Conservation (phyloP, 2,797 vertebrate genomes). For the Phyllotis vaccarum region DNA sequence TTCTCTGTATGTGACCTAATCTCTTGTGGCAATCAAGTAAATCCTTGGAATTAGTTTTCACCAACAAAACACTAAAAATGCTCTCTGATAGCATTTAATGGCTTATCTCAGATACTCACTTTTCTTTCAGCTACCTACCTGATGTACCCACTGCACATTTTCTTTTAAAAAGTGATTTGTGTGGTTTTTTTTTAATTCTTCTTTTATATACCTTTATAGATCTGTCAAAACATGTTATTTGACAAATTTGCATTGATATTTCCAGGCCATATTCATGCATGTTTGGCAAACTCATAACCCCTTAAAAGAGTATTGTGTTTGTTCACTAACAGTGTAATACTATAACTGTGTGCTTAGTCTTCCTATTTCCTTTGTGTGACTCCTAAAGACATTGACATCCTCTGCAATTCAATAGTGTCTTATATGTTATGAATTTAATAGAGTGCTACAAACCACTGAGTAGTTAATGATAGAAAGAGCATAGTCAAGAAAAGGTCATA, state of each 20-base stretch:
- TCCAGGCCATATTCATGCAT: neutral
- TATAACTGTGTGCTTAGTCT: neutral
- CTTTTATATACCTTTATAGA: neutral
- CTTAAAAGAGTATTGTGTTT: neutral
- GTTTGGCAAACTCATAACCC: neutral
- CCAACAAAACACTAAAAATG: neutral
- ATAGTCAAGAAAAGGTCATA: neutral
- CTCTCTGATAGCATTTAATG: neutral
- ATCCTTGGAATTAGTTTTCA: neutral
- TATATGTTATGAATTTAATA: neutral
- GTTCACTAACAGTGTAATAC: neutral
- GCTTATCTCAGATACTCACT: neutral
- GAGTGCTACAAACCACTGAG: no score
- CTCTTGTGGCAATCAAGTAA: neutral
- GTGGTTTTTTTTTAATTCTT: neutral
- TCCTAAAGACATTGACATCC: neutral
- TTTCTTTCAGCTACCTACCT: neutral
- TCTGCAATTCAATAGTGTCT: no score
- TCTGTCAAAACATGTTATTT: neutral
- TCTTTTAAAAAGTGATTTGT: neutral
- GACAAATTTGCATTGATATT: neutral
- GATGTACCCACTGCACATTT: neutral
- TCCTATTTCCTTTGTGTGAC: neutral
- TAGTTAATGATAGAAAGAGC: neutral
- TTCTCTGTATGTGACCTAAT: neutral